Percentiles rank a stretch among this genome's conserved stretches.
phyloP scores from a whole-genome alignment of 2,888 invertebrate genomes.

The Hedya salicella region DNA sequence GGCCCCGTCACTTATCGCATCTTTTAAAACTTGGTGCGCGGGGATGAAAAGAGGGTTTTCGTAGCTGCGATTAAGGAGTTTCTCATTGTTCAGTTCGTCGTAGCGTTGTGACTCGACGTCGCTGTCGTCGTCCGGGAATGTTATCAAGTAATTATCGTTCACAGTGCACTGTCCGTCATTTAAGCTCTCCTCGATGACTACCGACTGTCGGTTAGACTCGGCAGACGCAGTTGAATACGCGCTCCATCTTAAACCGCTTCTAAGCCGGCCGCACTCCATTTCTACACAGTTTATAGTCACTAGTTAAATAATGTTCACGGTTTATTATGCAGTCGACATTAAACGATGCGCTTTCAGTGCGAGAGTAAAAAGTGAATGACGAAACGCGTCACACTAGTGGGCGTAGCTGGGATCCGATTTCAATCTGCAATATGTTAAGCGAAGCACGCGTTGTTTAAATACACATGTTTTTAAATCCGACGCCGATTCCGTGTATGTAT shows the following conservation, averaged over 20 bases:
- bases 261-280: conserved; percentile 74
- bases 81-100: conserved; percentile 49
- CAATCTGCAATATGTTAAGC: conserved; percentile 63
- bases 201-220: conserved; percentile 56
- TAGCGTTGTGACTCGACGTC: conserved; percentile 57
- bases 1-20: conserved; percentile 67
- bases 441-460: conserved; percentile 45
- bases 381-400: conserved; percentile 63
- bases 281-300: conserved; percentile 51
- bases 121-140: conserved; percentile 66
- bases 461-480: conserved; percentile 30
- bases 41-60: conserved; percentile 75
- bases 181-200: conserved; percentile 58
- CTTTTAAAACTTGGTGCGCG: conserved; percentile 68
- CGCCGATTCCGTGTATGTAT: not conserved
- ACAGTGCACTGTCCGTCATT: conserved; percentile 56
- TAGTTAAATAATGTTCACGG: conserved; percentile 53
- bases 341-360: conserved; percentile 50
- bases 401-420: conserved; percentile 71
- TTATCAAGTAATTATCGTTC: conserved; percentile 69
- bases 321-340: conserved; percentile 55
- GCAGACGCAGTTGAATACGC: conserved; percentile 59
- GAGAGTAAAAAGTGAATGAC: conserved; percentile 50
- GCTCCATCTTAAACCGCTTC: conserved; percentile 67
- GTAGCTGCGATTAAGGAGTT: conserved; percentile 65